These are phyloP conservation scores for Rhopalosiphum padi DNA, from an alignment of 1,140 invertebrate genomes.

Conservation along the genomic window DNA sequence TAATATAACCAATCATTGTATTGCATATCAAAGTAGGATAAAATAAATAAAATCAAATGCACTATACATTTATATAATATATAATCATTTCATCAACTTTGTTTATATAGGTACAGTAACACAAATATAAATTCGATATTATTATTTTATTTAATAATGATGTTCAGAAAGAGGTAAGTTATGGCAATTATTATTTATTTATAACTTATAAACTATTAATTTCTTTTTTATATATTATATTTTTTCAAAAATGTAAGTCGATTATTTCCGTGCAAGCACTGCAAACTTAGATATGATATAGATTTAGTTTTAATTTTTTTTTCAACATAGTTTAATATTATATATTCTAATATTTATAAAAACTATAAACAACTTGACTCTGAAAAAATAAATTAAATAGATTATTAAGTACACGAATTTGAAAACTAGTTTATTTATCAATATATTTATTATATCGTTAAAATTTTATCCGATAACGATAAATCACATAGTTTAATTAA, in stretches of 20 bases:
- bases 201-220: neutral
- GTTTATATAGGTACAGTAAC: no score
- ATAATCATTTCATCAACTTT: neutral
- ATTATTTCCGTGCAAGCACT: neutral
- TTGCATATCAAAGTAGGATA: neutral
- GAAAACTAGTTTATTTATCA: no score
- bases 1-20: neutral
- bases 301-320: neutral
- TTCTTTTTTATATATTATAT: neutral
- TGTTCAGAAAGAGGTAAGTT: neutral
- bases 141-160: neutral
- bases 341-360: neutral
- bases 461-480: no score
- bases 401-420: no score
- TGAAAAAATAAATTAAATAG: no score
- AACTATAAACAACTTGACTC: no score
- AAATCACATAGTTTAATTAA: neutral
- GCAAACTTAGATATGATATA: neutral
- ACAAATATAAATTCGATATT: neutral
- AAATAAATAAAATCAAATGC: neutral
- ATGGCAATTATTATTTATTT: neutral
- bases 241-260: neutral
- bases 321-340: neutral
- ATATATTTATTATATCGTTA: no score
- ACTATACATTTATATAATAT: neutral